Percentiles rank a stretch among this genome's conserved stretches.
Evolutionary conservation across 1,140 invertebrate genomes (phyloP).

Genomic region (Spodoptera litura): DNA sequence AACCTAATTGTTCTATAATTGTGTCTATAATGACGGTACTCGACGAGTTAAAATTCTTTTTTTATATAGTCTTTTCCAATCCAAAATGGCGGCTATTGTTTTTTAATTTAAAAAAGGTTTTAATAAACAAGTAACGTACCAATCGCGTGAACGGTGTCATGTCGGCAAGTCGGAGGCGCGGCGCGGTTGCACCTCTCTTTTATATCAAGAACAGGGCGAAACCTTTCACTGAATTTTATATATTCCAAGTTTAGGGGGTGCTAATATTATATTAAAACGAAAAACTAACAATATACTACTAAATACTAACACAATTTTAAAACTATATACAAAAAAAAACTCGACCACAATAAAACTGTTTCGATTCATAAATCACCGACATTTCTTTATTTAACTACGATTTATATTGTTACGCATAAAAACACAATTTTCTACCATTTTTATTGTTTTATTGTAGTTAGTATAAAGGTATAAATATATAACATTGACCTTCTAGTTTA

Average conservation of each 20-base stretch:
- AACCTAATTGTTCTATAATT: too few species aligned
- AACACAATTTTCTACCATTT: background rate
- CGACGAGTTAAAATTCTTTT: background rate
- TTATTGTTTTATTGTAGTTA: background rate
- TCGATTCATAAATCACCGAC: background rate
- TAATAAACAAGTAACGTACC: slow-evolving; percentile 70
- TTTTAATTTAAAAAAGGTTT: slow-evolving; percentile 25
- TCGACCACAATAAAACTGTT: background rate
- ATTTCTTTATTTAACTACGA: background rate
- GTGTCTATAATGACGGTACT: too few species aligned
- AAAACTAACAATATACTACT: background rate
- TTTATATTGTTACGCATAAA: background rate
- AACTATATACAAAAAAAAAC: background rate
- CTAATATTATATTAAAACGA: slow-evolving; percentile 33
- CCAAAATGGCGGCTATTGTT: too few species aligned
- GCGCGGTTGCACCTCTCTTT: slow-evolving; percentile 68
- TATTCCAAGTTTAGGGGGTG: slow-evolving; percentile 59
- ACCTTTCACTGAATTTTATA: slow-evolving; percentile 75
- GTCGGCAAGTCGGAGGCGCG: slow-evolving; percentile 78
- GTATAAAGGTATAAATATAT: background rate
- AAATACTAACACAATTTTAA: background rate
- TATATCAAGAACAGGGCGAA: slow-evolving; percentile 69
- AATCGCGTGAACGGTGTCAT: slow-evolving; percentile 78
- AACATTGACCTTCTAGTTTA: slow-evolving; percentile 10
- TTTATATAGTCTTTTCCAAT: too few species aligned